These are phyloP conservation scores for Chloropsis hardwickii DNA, from an alignment of 2,113 vertebrate species.

Conservation along the genomic window DNA sequence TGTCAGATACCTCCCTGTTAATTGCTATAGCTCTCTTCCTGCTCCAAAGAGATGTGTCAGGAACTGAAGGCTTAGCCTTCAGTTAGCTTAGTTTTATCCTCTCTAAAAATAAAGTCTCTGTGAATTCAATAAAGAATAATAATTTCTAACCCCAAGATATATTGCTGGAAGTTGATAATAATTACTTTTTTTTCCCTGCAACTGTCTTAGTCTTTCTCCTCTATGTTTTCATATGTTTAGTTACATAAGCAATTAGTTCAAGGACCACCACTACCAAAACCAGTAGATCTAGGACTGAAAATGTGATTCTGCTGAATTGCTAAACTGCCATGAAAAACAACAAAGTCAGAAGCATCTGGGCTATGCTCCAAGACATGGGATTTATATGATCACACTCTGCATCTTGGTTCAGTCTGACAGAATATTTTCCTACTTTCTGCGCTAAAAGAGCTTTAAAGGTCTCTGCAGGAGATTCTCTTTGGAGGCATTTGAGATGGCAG, in stretches of 20 bases:
- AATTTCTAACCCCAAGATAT: not conserved
- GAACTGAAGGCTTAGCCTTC: constrained; percentile 9
- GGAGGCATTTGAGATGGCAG: constrained; percentile 10
- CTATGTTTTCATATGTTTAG: constrained; percentile 13
- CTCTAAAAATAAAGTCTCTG: not conserved
- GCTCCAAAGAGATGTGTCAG: not conserved
- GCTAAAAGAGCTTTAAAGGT: constrained; percentile 33
- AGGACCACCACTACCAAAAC: not conserved
- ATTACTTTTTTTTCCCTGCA: not conserved
- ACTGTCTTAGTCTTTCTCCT: not conserved
- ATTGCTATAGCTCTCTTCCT: not conserved
- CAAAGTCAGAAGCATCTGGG: constrained; percentile 41
- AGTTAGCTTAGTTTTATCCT: constrained; percentile 14
- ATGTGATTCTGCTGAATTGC: constrained; percentile 37
- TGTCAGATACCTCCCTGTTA: not conserved
- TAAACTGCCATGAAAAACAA: not conserved
- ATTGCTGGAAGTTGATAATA: not conserved
- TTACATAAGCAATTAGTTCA: constrained; percentile 6
- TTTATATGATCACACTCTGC: constrained; percentile 48
- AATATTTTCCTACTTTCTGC: constrained; percentile 30
- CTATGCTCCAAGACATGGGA: constrained; percentile 40
- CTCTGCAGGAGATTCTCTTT: constrained; percentile 25
- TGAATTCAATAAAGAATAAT: not conserved
- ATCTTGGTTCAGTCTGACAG: constrained; percentile 42
- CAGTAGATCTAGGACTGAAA: not conserved